Evolutionary conservation across 2,888 invertebrate species (phyloP).

Genomic region (Drosophila kuntzei): DNA sequence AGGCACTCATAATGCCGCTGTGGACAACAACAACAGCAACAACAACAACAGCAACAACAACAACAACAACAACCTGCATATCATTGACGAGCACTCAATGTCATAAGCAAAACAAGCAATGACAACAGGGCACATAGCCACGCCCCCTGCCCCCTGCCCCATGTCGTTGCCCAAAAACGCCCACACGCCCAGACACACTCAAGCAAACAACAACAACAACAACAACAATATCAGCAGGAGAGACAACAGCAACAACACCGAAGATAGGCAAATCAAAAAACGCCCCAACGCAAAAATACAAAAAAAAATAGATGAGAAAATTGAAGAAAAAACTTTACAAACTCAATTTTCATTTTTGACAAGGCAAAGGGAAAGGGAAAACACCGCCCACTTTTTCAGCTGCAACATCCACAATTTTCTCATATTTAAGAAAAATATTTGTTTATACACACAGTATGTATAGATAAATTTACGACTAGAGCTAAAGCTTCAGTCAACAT

Average conservation of each 20-base stretch:
- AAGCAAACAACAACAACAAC: constrained; percentile 43
- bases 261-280: constrained; percentile 69
- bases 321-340: constrained; percentile 68
- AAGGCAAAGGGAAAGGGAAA: constrained; percentile 42
- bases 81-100: constrained; percentile 81
- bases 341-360: constrained; percentile 79
- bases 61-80: constrained; percentile 62
- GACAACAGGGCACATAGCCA: constrained; percentile 70
- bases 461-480: constrained; percentile 74
- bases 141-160: constrained; percentile 38
- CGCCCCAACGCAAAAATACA: constrained; percentile 24
- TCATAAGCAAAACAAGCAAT: constrained; percentile 76
- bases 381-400: constrained; percentile 54
- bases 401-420: constrained; percentile 60
- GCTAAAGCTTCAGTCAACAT: constrained; percentile 50
- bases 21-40: constrained; percentile 53
- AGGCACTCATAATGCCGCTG: constrained; percentile 70
- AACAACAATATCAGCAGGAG: constrained; percentile 3
- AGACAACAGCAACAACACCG: constrained; percentile 16
- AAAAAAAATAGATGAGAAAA: constrained; percentile 15
- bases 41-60: constrained; percentile 29
- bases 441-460: constrained; percentile 66
- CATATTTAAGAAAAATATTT: constrained; percentile 79
- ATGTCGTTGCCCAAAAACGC: constrained; percentile 30
- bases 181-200: constrained; percentile 58